Percentiles rank a stretch among this genome's conserved stretches.
Conservation (phyloP, 1,140 invertebrate species). For the Lasioglossum albipes region DNA sequence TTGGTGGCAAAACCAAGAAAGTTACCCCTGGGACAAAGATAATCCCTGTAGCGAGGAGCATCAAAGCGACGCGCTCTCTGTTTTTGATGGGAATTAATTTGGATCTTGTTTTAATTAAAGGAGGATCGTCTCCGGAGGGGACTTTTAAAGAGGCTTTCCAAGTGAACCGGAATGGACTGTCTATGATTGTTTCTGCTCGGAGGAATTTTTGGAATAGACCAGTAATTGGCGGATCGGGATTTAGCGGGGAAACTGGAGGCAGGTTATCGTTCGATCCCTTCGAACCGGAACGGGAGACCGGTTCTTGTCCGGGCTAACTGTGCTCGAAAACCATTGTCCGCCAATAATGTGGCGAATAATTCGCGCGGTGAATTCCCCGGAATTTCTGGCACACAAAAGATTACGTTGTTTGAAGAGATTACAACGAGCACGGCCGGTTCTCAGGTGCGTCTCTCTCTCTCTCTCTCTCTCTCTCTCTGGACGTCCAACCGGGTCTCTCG, state of each 20-base stretch:
- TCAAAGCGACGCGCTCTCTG: constrained; percentile 41
- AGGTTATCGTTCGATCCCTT: not conserved
- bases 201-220: constrained; percentile 29
- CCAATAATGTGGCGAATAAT: constrained; percentile 7
- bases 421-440: not conserved
- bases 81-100: constrained; percentile 58
- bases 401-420: not conserved
- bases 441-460: too few relatives aligned
- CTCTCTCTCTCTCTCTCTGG: too few relatives aligned
- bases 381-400: too few relatives aligned
- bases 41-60: constrained; percentile 39
- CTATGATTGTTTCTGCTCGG: constrained; percentile 41
- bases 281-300: not conserved
- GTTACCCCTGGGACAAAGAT: constrained; percentile 54
- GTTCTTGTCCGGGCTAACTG: not conserved
- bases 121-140: constrained; percentile 16
- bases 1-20: constrained; percentile 41
- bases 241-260: not conserved
- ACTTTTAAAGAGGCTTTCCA: constrained; percentile 24
- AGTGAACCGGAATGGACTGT: constrained; percentile 20
- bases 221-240: not conserved
- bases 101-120: constrained; percentile 53
- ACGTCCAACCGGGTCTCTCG: not conserved
- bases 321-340: not conserved
- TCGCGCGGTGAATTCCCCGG: not conserved